These are phyloP conservation scores for Mylabris phalerata DNA, from an alignment of 1,140 invertebrate species.

Conservation along the genomic window DNA sequence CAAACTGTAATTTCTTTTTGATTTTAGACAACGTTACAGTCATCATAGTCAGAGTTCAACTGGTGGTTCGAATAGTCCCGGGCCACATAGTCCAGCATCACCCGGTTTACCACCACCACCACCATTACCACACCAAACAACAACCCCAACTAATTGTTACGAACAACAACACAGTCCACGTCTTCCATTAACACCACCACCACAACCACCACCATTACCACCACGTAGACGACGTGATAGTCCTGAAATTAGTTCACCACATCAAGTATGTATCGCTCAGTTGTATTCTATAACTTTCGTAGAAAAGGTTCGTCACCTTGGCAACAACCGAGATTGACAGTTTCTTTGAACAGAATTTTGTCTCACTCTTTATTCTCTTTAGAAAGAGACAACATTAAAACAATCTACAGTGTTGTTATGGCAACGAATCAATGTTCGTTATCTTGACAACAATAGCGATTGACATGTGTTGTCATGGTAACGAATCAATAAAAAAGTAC, in stretches of 20 bases:
- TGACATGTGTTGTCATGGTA: no score
- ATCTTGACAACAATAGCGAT: no score
- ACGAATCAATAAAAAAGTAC: no score
- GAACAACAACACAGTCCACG: slow-evolving; percentile 44
- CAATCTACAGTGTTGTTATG: no score
- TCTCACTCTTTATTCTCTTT: no score
- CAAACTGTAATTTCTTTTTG: no score
- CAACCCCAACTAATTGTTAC: slow-evolving; percentile 25
- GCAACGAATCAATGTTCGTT: no score
- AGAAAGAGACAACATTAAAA: no score
- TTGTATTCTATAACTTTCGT: not conserved
- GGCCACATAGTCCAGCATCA: slow-evolving; percentile 47
- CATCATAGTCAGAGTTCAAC: slow-evolving; percentile 30
- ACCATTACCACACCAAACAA: slow-evolving; percentile 28
- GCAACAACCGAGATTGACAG: no score
- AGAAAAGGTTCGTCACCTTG: no score
- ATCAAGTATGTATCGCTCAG: slow-evolving; percentile 40
- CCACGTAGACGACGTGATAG: slow-evolving; percentile 54
- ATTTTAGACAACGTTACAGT: slow-evolving; percentile 22
- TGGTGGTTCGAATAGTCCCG: slow-evolving; percentile 38
- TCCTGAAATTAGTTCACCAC: slow-evolving; percentile 49
- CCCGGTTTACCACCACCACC: slow-evolving; percentile 46
- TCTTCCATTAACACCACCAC: slow-evolving; percentile 39
- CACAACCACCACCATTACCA: slow-evolving; percentile 51
- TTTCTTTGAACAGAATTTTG: no score